Base-by-base conservation (phyloP, 2,113 vertebrate species). In the Gambusia affinis region DNA sequence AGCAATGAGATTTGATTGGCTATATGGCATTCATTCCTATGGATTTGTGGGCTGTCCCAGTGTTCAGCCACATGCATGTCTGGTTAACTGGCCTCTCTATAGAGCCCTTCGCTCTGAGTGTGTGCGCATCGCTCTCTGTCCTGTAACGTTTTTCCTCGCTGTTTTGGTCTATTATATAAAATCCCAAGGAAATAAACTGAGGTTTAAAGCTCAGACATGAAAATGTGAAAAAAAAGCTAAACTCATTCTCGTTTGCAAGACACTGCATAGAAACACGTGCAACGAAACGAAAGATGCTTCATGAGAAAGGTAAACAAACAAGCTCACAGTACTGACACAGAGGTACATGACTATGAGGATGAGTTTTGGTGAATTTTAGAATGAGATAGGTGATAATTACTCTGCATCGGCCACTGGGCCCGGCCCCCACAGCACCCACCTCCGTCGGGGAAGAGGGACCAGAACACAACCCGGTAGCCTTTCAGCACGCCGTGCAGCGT, bases 401-500 rank as follows among this genome's bases (percentile, higher is more conserved):
- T 94, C 87, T 93, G 92, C 87, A 88, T 93, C 60, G 91, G 91
- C 88, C 90, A 90, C 77, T 90, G 89, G 82, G 87, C 82, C 78
- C 86, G 91, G 87, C 89, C 89, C 89, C 90, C 90, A 92, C 90
- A 93, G 90, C 89, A 95, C 97, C 95, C 93, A 97, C 98, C 98
- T 88, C 98, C 98, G 2, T 99, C 97, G 70, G 96, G 94, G 85
- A 97, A 98, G 87, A 99, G 96, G 61, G 97, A 98, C 97, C 97
- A 99, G 95, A 97, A 99, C 92, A 99, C 97, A 90, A 99, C 97
- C 0, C 98, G 93, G 88, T 99, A 99, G 4, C 98, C 98, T 93
- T 98, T 99, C 85, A 99, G 94, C 86, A 99, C 96, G 4, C 98
- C 98, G 1, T 99, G 98, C 90, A 99, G 96, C 22, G 97, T 98